Evolutionary conservation across 2,888 invertebrate genomes (phyloP).

Genomic region (Auanema sp.): DNA sequence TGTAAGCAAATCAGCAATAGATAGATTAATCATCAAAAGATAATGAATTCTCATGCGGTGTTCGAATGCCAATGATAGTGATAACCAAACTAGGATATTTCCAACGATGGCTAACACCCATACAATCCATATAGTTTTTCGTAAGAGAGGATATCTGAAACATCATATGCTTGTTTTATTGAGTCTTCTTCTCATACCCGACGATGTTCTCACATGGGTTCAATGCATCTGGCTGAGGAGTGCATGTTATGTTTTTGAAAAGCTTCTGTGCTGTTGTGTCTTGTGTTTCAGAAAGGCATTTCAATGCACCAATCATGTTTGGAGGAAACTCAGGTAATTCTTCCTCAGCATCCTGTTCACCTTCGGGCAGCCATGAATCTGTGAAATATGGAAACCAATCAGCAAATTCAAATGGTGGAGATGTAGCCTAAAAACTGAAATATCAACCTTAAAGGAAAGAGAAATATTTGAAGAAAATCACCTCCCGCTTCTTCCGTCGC

Average conservation of each 20-base stretch:
- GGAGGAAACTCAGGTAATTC: constrained; percentile 22
- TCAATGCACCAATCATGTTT: constrained; percentile 31
- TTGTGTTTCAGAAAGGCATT: constrained; percentile 31
- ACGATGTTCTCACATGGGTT: constrained; percentile 89
- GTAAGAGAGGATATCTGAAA: constrained; percentile 43
- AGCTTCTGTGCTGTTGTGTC: constrained; percentile 29
- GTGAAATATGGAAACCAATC: no score
- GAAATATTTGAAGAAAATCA: constrained; percentile 5
- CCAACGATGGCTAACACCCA: constrained; percentile 92
- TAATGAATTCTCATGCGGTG: constrained; percentile 84
- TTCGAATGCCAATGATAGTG: constrained; percentile 69
- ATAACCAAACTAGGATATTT: constrained; percentile 71
- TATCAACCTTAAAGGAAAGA: constrained; percentile 1
- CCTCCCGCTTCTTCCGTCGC: constrained; percentile 1
- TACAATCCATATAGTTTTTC: constrained; percentile 87
- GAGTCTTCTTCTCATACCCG: constrained; percentile 69
- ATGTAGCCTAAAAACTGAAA: no score
- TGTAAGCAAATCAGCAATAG: constrained; percentile 96
- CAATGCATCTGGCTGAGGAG: constrained; percentile 77
- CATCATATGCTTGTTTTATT: not conserved
- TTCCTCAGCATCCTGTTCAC: no score
- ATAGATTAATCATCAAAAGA: constrained; percentile 92
- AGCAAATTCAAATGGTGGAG: no score
- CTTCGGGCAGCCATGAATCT: no score
- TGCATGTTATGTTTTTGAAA: constrained; percentile 53